A percentile compares a stretch with the other conserved stretches of the same genome.
Conservation (phyloP, 1,140 invertebrate genomes). For the Brachystomella parvula region DNA sequence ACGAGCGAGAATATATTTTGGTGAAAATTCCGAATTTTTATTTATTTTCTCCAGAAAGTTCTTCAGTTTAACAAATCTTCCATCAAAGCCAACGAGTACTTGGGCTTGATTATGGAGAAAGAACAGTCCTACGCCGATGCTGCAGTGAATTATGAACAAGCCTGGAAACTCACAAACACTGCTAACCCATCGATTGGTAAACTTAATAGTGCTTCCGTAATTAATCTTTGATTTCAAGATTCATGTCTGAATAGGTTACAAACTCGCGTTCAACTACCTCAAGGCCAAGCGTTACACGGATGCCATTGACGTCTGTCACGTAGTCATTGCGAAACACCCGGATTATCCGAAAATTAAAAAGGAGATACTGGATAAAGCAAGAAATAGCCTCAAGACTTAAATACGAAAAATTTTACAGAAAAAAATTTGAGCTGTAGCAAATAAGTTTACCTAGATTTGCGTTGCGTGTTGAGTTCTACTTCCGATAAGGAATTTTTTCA, state of each 20-base stretch:
- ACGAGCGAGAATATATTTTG: neutral
- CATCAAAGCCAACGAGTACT: slow-evolving; percentile 80
- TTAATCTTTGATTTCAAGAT: neutral
- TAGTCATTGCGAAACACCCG: slow-evolving; percentile 69
- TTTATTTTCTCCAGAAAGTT: slow-evolving; percentile 49
- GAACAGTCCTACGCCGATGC: slow-evolving; percentile 85
- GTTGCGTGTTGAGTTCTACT: no score
- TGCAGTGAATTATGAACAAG: slow-evolving; percentile 67
- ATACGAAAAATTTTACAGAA: neutral
- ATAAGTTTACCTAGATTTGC: no score
- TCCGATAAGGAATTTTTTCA: no score
- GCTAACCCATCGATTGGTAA: slow-evolving; percentile 65
- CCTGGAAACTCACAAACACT: slow-evolving; percentile 74
- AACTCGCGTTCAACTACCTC: slow-evolving; percentile 66
- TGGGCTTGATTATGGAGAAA: slow-evolving; percentile 81
- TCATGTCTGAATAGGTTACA: slow-evolving; percentile 8
- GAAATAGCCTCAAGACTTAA: slow-evolving; percentile 44
- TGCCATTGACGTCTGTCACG: slow-evolving; percentile 73
- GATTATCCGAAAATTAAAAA: slow-evolving; percentile 86
- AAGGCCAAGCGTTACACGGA: slow-evolving; percentile 85
- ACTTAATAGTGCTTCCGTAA: neutral
- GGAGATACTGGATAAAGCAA: slow-evolving; percentile 90
- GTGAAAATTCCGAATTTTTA: neutral
- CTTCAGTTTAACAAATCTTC: slow-evolving; percentile 84
- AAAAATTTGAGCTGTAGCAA: neutral